These are phyloP conservation scores for Trichechus manatus DNA, from an alignment of 2,113 vertebrate species.

Conservation along the genomic window DNA sequence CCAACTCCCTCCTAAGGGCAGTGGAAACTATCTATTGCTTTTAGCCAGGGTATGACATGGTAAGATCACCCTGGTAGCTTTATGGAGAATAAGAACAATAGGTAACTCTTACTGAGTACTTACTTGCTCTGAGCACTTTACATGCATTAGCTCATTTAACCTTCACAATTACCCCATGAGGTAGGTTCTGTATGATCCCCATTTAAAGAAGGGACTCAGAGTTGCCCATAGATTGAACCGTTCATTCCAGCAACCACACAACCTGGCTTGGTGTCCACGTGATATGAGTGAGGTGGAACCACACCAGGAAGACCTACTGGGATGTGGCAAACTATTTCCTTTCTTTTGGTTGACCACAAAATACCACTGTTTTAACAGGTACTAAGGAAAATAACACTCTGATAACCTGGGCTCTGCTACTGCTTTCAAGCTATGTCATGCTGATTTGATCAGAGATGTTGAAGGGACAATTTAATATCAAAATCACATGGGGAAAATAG, in stretches of 20 bases:
- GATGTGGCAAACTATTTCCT: neutral
- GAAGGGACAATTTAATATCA: conserved; percentile 47
- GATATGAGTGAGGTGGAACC: neutral
- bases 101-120: neutral
- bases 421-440: neutral
- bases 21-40: neutral
- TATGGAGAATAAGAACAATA: neutral
- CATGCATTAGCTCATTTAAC: no score
- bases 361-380: neutral
- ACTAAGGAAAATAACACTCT: neutral
- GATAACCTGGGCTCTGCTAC: neutral
- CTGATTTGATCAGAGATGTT: neutral
- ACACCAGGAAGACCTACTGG: neutral
- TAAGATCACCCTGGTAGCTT: neutral
- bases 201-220: neutral
- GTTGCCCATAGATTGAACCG: neutral
- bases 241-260: neutral
- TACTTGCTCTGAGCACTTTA: neutral
- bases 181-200: neutral
- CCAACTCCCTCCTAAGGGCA: neutral
- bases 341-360: neutral
- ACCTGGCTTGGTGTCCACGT: neutral
- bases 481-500: conserved; percentile 31
- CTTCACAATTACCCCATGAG: no score
- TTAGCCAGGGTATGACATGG: neutral